Percentiles rank a stretch among this genome's conserved stretches.
phyloP scores from a whole-genome alignment of 2,113 vertebrate species.

The Grallaria varia region DNA sequence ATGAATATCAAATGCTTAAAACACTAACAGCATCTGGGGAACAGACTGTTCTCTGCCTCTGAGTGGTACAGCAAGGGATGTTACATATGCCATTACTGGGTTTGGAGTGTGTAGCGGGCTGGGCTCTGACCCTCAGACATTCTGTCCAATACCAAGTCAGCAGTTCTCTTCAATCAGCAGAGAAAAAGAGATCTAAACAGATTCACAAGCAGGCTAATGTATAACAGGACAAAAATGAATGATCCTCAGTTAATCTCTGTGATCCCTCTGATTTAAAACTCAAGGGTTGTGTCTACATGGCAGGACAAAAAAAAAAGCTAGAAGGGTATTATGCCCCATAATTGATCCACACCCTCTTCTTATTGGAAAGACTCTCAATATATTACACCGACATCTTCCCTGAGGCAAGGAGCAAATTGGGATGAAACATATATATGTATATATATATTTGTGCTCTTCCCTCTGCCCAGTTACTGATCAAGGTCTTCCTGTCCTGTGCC shows the following conservation, averaged over 20 bases:
- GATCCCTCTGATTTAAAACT: background rate
- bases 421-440: background rate
- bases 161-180: background rate
- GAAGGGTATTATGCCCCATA: background rate
- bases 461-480: background rate
- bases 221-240: background rate
- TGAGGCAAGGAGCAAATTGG: background rate
- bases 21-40: background rate
- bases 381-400: background rate
- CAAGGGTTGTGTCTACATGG: background rate
- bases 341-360: background rate
- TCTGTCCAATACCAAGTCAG: background rate
- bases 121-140: background rate
- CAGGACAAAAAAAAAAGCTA: background rate
- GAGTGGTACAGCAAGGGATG: background rate
- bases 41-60: background rate
- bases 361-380: background rate
- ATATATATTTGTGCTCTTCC: background rate
- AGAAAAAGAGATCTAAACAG: background rate
- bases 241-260: background rate
- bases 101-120: background rate
- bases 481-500: background rate
- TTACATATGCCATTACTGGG: background rate
- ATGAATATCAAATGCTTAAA: background rate
- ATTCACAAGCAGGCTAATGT: background rate